Base-by-base conservation (phyloP, 92 coral and sea anemone genomes). In the Zoanthus solanderi region DNA sequence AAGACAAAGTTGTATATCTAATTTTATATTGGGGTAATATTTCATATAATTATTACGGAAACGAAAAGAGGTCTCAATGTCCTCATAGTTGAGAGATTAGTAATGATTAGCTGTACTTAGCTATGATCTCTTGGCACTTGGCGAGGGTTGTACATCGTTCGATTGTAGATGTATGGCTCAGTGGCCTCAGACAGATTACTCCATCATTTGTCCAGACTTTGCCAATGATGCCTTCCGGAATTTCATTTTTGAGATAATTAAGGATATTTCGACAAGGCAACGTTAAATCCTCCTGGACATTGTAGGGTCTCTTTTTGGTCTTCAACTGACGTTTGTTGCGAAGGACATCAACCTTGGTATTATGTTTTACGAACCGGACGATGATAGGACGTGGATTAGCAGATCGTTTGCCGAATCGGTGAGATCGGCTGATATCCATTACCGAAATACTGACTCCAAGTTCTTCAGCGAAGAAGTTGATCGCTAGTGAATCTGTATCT, bases 261-360 rank as follows among this genome's bases (percentile, higher is more conserved):
- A 80, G 85, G 76, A 88, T 88, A n/a, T 88, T 15, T 74, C 81
- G 48, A 29, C 87, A 74, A 10, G 77, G 34, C 34, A 71, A 5
- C 44, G 91, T 88, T 57, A 88, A 44, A 73, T 88, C 91, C 71
- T 88, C 91, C 52, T 88, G 87, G 84, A 88, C 63, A 78, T 37
- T 18, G 57, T 63, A 63, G 37, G 86, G 75, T 29, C 85, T 42
- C 85, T 56, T 47, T 30, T 86, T 86, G 53, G 32, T 50, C 72
- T 84, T 84, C 54, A 84, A 42, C 4, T 53, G 54, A 15, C 79
- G 88, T 72, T 57, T 48, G 34, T 54, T 53, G 74, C 68, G 74
- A 29, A 23, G 23, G 23, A 23, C 23, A 23, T 23, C 23, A 23
- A 23, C 23, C 23, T 23, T 23, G 23, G 23, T 23, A 23, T 23